Conservation (phyloP, 2,113 vertebrate genomes). For the Sapajus apella region DNA sequence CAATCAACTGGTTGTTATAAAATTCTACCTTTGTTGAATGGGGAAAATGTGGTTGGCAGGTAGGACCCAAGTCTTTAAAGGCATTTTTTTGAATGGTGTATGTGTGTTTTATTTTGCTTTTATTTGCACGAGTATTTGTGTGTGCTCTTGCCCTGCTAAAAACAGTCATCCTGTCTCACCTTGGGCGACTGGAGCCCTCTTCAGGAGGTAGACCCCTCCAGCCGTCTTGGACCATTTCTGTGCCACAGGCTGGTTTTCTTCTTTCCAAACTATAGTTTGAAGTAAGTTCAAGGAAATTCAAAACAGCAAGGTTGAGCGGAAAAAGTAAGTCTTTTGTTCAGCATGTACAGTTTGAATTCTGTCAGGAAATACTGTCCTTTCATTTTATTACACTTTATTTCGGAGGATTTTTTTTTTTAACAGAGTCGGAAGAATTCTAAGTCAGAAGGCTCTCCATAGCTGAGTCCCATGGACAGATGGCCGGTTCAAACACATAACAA, state of each 20-base stretch:
- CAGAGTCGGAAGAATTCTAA: neutral
- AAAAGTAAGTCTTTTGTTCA: conserved; percentile 64
- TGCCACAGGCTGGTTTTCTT: conserved; percentile 7
- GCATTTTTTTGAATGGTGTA: neutral
- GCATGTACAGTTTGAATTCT: conserved; percentile 48
- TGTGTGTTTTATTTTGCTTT: neutral
- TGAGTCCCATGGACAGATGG: conserved; percentile 56
- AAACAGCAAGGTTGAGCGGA: conserved; percentile 49
- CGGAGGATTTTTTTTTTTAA: conserved; percentile 48
- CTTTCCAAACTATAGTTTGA: conserved; percentile 57
- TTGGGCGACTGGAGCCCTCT: neutral
- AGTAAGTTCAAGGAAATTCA: conserved; percentile 69
- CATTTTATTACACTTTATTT: conserved; percentile 41
- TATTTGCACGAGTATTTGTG: neutral
- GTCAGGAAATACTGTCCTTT: conserved; percentile 58
- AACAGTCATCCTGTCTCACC: neutral
- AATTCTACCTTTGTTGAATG: conserved; percentile 35
- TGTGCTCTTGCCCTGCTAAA: neutral
- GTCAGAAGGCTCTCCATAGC: conserved; percentile 28
- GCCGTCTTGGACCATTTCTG: neutral
- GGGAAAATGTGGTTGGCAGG: neutral
- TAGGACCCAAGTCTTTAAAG: neutral
- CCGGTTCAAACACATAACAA: conserved; percentile 35
- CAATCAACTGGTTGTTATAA: conserved; percentile 7
- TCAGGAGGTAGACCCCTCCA: neutral